These are phyloP conservation scores for Leptinotarsa undecemlineata DNA, from an alignment of 1,140 invertebrate species.

Conservation along the genomic window DNA sequence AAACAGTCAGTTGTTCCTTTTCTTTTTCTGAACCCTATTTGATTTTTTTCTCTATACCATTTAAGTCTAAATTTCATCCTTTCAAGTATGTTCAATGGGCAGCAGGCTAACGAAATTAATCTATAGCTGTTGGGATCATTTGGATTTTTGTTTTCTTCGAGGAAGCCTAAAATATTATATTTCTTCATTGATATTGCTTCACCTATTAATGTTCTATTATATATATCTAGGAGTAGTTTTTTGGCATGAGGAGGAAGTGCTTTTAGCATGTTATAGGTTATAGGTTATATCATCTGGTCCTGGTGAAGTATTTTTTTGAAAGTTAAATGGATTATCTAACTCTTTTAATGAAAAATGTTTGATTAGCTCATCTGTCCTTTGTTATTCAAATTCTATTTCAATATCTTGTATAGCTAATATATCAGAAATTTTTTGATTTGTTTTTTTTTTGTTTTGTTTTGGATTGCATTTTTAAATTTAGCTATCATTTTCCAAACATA, in stretches of 20 bases:
- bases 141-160: constrained; percentile 10
- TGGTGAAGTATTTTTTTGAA: constrained; percentile 12
- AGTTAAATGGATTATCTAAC: background rate
- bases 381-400: background rate
- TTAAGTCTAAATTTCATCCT: constrained; percentile 24
- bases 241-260: background rate
- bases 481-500: background rate
- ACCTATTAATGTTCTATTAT: constrained; percentile 1
- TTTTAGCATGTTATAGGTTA: background rate
- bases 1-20: background rate
- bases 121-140: background rate
- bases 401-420: background rate
- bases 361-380: background rate
- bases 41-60: background rate
- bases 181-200: constrained; percentile 10
- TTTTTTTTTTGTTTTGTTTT: background rate
- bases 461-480: background rate
- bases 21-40: constrained; percentile 20
- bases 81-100: constrained; percentile 8
- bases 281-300: constrained; percentile 17
- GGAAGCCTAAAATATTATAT: constrained; percentile 1
- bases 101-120: constrained; percentile 8
- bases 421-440: background rate
- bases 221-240: constrained; percentile 6
- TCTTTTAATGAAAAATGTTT: background rate